Evolutionary conservation across 2,113 vertebrate genomes (phyloP), one percentile per base, ranked within the genome.

Genomic region (Psittacula cyanocephala): DNA sequence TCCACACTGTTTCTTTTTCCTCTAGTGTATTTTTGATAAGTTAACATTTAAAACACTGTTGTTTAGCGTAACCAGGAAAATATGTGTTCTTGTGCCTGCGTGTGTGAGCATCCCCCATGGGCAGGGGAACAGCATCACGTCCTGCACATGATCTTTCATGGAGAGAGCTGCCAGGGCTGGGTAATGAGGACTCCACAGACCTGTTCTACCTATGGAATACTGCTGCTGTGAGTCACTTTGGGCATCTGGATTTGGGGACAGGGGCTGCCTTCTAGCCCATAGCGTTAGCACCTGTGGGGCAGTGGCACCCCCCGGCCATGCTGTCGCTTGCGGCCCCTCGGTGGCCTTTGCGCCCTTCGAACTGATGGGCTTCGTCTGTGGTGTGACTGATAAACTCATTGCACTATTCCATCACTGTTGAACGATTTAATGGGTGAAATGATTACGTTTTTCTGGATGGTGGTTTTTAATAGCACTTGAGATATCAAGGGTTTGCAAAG

Each of bases 1-100:
- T 96, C 92, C 95, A 95, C 20, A 31, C 95, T 97, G 97, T 93
- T 97, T 97, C 95, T 89, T 97, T 98, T 97, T 96, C 70, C 98
- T 98, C 98, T 94, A 93, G 98, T 98, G 98, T 97, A 97, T 98
- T 98, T 98, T 96, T 95, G 95, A 97, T 97, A 98, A 98, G 95
- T 96, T 98, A 98, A 95, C 96, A 97, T 96, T 97, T 96, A 78
- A 86, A 97, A 82, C 97, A 96, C 93, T 97, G 97, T 97, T 97
- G 94, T 95, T 97, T 97, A 97, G 89, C 25, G 16, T 97, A 97
- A 96, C 52, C 70, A 80, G 90, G 91, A 88, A 86, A 44, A 87
- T 35, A 88, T 3, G 43, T 2, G 4, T 63, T 35, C 74, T 24
- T 7, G 3, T 60, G 57, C 13, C 41, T 10, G n/a, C 2, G 28